phyloP scores from a whole-genome alignment of 2,113 vertebrate genomes.

The Octodon degus region DNA sequence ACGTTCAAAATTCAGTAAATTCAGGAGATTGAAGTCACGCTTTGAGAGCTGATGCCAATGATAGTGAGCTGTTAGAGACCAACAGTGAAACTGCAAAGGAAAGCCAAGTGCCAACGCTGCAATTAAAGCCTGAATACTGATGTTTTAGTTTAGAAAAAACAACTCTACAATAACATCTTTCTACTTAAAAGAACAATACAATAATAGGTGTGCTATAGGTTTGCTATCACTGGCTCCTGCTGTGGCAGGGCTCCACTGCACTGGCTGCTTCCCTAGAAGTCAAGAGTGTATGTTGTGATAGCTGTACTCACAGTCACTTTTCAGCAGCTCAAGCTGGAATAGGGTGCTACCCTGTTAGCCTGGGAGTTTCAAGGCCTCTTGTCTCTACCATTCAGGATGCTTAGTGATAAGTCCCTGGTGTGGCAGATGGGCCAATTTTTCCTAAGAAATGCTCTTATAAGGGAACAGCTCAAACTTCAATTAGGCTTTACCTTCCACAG shows the following conservation, averaged over 20 bases:
- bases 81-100: not conserved
- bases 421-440: not conserved
- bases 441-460: not conserved
- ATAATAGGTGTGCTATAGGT: not conserved
- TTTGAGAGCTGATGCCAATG: not conserved
- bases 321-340: not conserved
- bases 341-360: not conserved
- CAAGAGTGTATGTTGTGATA: not conserved
- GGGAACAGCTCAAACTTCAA: not conserved
- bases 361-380: not conserved
- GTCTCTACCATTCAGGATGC: not conserved
- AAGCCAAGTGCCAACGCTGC: not conserved
- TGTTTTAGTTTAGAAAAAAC: not conserved
- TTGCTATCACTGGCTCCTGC: not conserved
- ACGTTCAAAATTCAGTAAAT: not conserved
- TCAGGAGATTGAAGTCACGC: not conserved
- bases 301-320: not conserved
- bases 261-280: not conserved
- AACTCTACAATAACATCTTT: not conserved
- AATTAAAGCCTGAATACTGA: not conserved
- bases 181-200: not conserved
- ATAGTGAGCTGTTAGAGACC: not conserved
- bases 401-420: not conserved
- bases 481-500: not conserved
- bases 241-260: not conserved